These are phyloP conservation scores for Atrina japonica DNA, from an alignment of 2,888 invertebrate species.

Conservation along the genomic window DNA sequence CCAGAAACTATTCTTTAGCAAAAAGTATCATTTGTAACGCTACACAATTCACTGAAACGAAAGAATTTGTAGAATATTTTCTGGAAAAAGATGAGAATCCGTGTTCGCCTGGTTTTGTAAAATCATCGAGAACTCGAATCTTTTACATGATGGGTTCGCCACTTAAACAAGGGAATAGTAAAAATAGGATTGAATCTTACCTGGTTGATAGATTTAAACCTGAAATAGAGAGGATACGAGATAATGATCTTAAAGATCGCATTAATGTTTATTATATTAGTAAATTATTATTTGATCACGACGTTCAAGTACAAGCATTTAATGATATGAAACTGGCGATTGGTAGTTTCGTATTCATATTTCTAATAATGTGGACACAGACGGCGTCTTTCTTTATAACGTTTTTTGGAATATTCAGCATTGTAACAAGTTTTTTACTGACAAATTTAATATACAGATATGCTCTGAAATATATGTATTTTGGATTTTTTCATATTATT, in stretches of 20 bases:
- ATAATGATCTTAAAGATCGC: constrained; percentile 43
- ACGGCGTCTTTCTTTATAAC: constrained; percentile 57
- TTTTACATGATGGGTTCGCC: constrained; percentile 60
- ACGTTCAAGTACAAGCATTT: constrained; percentile 57
- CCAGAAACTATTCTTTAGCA: constrained; percentile 44
- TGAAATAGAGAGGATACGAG: constrained; percentile 50
- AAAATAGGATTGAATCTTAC: constrained; percentile 38
- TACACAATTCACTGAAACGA: constrained; percentile 54
- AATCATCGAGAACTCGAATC: constrained; percentile 49
- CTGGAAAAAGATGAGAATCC: constrained; percentile 47
- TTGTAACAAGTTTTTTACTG: constrained; percentile 57
- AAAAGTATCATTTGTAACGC: constrained; percentile 53
- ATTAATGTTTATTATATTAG: constrained; percentile 56
- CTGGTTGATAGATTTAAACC: constrained; percentile 49
- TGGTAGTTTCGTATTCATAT: constrained; percentile 69
- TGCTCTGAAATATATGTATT: constrained; percentile 61
- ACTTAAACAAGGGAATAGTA: constrained; percentile 31
- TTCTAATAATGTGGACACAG: constrained; percentile 66
- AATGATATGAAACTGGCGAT: constrained; percentile 64
- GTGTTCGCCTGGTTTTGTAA: constrained; percentile 25
- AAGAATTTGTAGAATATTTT: constrained; percentile 50
- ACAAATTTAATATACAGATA: constrained; percentile 69
- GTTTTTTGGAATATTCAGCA: constrained; percentile 57
- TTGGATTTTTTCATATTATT: constrained; percentile 77
- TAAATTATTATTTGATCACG: constrained; percentile 54